Percentiles rank a stretch among this genome's conserved stretches.
These are phyloP conservation scores for Hyperopisus bebe DNA, from an alignment of 2,113 vertebrate species.

Conservation along the genomic window DNA sequence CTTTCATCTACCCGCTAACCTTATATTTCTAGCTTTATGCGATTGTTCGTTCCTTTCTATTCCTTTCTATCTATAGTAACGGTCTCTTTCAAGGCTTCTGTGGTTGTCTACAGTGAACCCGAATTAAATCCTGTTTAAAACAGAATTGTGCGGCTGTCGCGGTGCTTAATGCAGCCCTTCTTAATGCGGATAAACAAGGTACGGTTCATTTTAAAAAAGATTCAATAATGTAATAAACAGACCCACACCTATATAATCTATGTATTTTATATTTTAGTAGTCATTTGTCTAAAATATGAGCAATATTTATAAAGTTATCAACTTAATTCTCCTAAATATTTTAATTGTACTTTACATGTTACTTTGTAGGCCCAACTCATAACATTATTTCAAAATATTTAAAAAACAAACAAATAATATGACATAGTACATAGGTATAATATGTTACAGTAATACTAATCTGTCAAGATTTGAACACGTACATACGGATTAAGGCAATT, in stretches of 20 bases:
- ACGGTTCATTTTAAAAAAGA: not conserved
- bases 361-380: not conserved
- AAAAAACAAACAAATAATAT: not conserved
- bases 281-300: not conserved
- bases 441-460: constrained; percentile 9
- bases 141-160: not conserved
- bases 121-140: not conserved
- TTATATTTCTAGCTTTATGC: not conserved
- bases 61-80: not conserved
- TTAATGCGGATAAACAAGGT: not conserved
- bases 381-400: not conserved
- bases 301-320: not conserved
- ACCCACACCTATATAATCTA: not conserved
- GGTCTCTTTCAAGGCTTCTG: not conserved
- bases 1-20: not conserved
- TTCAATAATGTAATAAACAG: not conserved
- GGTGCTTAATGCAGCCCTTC: no score
- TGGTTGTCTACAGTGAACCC: not conserved
- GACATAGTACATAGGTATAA: not conserved
- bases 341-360: not conserved
- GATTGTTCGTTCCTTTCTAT: not conserved
- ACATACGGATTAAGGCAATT: constrained; percentile 18
- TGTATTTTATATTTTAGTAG: not conserved
- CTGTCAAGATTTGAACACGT: not conserved
- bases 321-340: not conserved